These are phyloP conservation scores for Thera obeliscata DNA, from an alignment of 2,888 invertebrate genomes.

Conservation along the genomic window DNA sequence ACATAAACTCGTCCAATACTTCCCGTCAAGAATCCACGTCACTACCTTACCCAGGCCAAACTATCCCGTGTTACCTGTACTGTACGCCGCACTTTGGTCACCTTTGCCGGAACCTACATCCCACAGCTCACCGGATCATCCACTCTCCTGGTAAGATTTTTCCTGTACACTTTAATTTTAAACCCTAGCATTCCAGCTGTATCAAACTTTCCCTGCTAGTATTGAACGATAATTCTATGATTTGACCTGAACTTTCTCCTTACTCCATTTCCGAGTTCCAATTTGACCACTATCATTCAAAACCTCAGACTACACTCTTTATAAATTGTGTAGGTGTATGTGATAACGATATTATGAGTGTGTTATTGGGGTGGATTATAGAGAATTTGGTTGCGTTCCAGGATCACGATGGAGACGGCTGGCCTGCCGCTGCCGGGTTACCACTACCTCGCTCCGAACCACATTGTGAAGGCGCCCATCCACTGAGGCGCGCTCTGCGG, in stretches of 20 bases:
- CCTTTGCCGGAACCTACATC: conserved; percentile 77
- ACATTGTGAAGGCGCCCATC: conserved; percentile 96
- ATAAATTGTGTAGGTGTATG: neutral
- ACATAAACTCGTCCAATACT: conserved; percentile 58
- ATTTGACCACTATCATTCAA: conserved; percentile 27
- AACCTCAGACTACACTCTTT: conserved; percentile 7
- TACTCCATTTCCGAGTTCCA: conserved; percentile 59
- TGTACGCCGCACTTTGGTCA: conserved; percentile 67
- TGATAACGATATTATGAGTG: neutral
- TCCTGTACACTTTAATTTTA: conserved; percentile 77
- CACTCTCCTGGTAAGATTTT: conserved; percentile 81
- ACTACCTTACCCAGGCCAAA: conserved; percentile 79
- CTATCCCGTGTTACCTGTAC: conserved; percentile 79
- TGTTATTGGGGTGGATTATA: conserved; percentile 1
- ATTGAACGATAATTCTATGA: conserved; percentile 33
- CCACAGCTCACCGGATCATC: conserved; percentile 81
- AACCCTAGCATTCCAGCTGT: conserved; percentile 61
- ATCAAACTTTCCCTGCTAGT: conserved; percentile 26
- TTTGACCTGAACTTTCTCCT: conserved; percentile 46
- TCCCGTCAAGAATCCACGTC: conserved; percentile 80
- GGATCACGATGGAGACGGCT: conserved; percentile 98
- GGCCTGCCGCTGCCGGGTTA: conserved; percentile 95
- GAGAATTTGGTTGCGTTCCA: conserved; percentile 76
- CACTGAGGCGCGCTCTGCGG: conserved; percentile 87
- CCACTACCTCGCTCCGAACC: conserved; percentile 96